Evolutionary conservation across 2,797 vertebrate species (phyloP), one percentile per base, ranked within the genome.

Genomic region (Crenuchus spilurus): DNA sequence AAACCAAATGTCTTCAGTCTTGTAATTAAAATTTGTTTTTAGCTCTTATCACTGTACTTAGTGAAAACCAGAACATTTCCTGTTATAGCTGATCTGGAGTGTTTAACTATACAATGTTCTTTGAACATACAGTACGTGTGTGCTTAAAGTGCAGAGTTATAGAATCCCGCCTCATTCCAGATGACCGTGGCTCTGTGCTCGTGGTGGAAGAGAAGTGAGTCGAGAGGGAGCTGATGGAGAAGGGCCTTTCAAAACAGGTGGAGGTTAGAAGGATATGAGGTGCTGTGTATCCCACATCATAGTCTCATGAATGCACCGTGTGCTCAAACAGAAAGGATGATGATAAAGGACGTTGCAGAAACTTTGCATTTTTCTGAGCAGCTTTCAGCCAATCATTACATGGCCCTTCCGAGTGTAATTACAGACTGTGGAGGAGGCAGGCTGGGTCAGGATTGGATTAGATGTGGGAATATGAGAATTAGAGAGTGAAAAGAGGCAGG

Each of bases 321-420:
- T 48, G 57, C 64, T 80, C 80, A 49, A 24, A 79, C 76, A 70
- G 82, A 79, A 72, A 80, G 84, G 82, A 87, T 76, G 75, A 72
- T 81, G 84, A 89, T 87, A 70, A 87, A 89, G 88, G 83, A 82
- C 80, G 80, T 77, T 78, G 58, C 79, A 78, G 75, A 83, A 84
- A 61, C 52, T 81, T 76, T 80, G 52, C 76, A 68, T 80, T 76
- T 79, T 84, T 82, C 81, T 24, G 18, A 13, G 18, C 5, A 46
- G 49, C 26, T 73, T 76, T 74, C 60, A 65, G 55, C 66, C 22
- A 74, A 77, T 85, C 88, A 88, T 91, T 88, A 90, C 75, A 66
- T 60, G 78, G 75, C 87, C 84, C 80, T 84, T 84, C 84, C 52
- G 62, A 83, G 73, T 67, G 76, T 86, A 85, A 88, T 86, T 86